Evolutionary conservation across 2,797 vertebrate species (phyloP).

Genomic region (Sebastolobus alascanus): DNA sequence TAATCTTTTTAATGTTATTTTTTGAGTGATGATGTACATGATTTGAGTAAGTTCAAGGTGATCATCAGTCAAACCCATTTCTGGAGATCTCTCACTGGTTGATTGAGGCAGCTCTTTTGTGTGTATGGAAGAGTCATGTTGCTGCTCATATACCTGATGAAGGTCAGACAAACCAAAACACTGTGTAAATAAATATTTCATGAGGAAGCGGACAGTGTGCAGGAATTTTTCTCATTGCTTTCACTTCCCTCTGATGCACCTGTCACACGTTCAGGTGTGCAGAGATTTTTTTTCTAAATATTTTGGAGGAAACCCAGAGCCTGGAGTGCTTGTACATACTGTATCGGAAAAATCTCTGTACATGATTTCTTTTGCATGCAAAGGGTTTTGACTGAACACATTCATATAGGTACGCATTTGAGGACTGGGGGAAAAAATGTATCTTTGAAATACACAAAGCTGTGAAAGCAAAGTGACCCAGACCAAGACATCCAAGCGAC

Average conservation of each 20-base stretch:
- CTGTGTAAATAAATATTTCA: neutral
- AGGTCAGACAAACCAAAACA: neutral
- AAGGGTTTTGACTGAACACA: neutral
- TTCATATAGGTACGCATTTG: neutral
- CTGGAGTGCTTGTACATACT: neutral
- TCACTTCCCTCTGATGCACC: neutral
- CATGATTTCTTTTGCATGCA: neutral
- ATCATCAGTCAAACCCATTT: neutral
- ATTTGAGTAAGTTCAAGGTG: too few species aligned
- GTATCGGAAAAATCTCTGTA: neutral
- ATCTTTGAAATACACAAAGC: neutral
- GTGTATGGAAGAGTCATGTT: neutral
- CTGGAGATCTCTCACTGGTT: neutral
- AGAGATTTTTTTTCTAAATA: neutral
- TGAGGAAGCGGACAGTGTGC: neutral
- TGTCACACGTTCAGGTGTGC: neutral
- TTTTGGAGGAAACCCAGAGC: neutral
- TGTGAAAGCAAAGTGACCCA: neutral
- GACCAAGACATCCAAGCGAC: neutral
- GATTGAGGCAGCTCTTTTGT: neutral
- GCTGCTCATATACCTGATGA: neutral
- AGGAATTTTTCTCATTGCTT: neutral
- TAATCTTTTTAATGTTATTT: neutral
- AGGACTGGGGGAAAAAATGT: neutral
- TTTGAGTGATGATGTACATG: neutral